A percentile compares a stretch with the other conserved stretches of the same genome.
Evolutionary conservation across 2,797 vertebrate genomes (phyloP).

Genomic region (Scomberomorus guttatus): DNA sequence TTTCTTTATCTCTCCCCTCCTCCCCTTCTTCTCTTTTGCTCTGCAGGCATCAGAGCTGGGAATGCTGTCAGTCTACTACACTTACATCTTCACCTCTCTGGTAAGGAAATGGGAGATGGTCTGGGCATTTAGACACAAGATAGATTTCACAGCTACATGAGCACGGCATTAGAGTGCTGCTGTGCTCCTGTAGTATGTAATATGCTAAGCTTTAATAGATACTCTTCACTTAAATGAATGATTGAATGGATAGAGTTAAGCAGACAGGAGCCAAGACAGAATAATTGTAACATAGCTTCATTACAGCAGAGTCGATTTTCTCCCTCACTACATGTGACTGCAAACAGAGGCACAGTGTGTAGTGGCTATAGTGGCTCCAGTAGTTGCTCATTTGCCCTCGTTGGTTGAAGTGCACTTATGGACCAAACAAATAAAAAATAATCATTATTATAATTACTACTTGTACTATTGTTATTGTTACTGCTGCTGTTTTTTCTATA

Average conservation of each 20-base stretch:
- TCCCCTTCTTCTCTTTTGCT: constrained; percentile 71
- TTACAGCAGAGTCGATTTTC: constrained; percentile 42
- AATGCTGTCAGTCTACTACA: constrained; percentile 98
- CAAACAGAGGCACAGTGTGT: constrained; percentile 33
- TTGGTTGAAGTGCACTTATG: constrained; percentile 33
- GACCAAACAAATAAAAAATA: constrained; percentile 48
- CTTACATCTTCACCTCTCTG: constrained; percentile 99
- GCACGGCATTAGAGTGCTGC: constrained; percentile 20
- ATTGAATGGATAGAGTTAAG: constrained; percentile 37
- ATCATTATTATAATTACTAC: constrained; percentile 24
- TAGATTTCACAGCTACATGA: constrained; percentile 38
- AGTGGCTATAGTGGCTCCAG: not conserved
- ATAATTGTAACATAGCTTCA: constrained; percentile 27
- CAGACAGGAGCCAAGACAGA: constrained; percentile 29
- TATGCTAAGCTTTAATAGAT: constrained; percentile 45
- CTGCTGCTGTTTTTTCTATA: constrained; percentile 20
- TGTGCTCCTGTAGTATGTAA: constrained; percentile 19
- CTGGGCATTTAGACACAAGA: constrained; percentile 22
- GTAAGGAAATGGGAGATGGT: constrained; percentile 84
- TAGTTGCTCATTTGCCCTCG: not conserved
- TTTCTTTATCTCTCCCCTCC: constrained; percentile 39
- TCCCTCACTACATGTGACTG: constrained; percentile 36
- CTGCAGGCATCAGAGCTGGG: constrained; percentile 96
- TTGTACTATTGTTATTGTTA: not conserved
- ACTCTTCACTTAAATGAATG: constrained; percentile 29